Evolutionary conservation across 2,113 vertebrate genomes (phyloP).

Genomic region (Clarias batrachus): DNA sequence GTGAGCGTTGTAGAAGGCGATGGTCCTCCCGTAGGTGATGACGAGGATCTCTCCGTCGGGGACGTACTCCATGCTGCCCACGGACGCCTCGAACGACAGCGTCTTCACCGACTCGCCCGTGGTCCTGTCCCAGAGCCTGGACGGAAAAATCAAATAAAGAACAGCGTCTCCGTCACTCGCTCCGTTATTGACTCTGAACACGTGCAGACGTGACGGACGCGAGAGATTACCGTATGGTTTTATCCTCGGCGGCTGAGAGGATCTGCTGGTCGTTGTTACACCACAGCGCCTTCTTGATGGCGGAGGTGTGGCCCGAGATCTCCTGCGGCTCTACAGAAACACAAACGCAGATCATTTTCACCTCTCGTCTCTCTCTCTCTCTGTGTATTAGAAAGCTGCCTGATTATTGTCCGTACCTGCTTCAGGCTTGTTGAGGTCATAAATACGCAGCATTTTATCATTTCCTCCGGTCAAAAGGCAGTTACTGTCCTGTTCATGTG

Average conservation of each 20-base stretch:
- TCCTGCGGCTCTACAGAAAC: slow-evolving; percentile 81
- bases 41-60: slow-evolving; percentile 90
- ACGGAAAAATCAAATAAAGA: slow-evolving; percentile 16
- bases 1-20: slow-evolving; percentile 92
- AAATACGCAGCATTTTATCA: slow-evolving; percentile 94
- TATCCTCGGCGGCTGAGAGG: slow-evolving; percentile 92
- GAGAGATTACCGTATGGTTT: slow-evolving; percentile 84
- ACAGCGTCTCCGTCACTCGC: background rate
- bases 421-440: slow-evolving; percentile 89
- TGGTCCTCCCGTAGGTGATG: slow-evolving; percentile 90
- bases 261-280: slow-evolving; percentile 92
- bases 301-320: slow-evolving; percentile 90
- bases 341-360: too few relatives aligned
- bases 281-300: slow-evolving; percentile 96
- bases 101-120: slow-evolving; percentile 86
- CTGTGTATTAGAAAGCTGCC: background rate
- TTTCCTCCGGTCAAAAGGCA: slow-evolving; percentile 92
- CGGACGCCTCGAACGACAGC: slow-evolving; percentile 83
- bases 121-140: slow-evolving; percentile 90
- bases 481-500: slow-evolving; percentile 83
- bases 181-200: background rate
- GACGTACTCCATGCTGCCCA: slow-evolving; percentile 96
- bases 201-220: background rate
- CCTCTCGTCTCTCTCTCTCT: too few relatives aligned
- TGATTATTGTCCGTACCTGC: slow-evolving; percentile 75